phyloP scores from a whole-genome alignment of 2,113 vertebrate species.

The Neopipo cinnamomea region DNA sequence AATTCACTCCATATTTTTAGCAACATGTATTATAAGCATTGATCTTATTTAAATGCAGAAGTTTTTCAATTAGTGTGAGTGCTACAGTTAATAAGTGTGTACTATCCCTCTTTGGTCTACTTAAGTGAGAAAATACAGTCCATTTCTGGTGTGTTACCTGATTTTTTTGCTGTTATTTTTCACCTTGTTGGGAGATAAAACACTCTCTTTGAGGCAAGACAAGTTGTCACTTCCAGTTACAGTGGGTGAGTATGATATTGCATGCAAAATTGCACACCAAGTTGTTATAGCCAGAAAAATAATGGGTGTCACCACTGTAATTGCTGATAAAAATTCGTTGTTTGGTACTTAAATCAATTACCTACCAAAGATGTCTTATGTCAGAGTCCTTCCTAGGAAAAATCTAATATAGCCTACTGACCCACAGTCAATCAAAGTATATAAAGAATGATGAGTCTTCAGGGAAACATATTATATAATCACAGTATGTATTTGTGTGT shows the following conservation, averaged over 20 bases:
- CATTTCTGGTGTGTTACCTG: background rate
- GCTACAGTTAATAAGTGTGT: background rate
- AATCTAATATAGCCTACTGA: slow-evolving; percentile 21
- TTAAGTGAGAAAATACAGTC: background rate
- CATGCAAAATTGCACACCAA: slow-evolving; percentile 49
- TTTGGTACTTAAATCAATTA: slow-evolving; percentile 67
- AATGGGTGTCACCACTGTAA: slow-evolving; percentile 47
- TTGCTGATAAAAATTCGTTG: slow-evolving; percentile 49
- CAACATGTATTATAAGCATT: background rate
- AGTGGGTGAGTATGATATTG: slow-evolving; percentile 19
- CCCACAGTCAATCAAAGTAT: background rate
- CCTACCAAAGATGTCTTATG: background rate
- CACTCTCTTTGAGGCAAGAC: slow-evolving; percentile 28
- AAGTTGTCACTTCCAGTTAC: slow-evolving; percentile 67
- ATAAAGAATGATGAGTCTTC: slow-evolving; percentile 19
- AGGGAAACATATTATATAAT: background rate
- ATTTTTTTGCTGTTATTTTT: slow-evolving; percentile 42
- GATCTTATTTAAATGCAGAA: background rate
- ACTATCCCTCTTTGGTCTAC: background rate
- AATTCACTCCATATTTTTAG: background rate
- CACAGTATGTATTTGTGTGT: background rate
- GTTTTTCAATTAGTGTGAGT: background rate
- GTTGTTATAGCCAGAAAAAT: slow-evolving; percentile 38
- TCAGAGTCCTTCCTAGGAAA: background rate
- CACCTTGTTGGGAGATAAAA: slow-evolving; percentile 16